phyloP scores from a whole-genome alignment of 2,797 vertebrate species.

The Sphaeramia orbicularis region DNA sequence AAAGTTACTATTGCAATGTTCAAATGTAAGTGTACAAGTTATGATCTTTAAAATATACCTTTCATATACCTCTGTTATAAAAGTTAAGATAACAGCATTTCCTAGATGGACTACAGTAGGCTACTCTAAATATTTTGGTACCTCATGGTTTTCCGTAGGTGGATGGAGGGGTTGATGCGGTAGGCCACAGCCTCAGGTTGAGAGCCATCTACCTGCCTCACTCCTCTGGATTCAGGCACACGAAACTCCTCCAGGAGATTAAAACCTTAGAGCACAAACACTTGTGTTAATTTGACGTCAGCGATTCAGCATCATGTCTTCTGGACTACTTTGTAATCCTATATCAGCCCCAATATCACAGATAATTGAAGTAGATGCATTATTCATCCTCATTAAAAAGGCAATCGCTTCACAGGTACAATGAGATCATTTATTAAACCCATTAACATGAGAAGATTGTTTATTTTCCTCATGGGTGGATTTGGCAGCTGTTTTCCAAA shows the following conservation, averaged over 20 bases:
- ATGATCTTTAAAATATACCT: too few species aligned
- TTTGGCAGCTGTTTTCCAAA: slow-evolving; percentile 33
- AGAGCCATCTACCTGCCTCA: slow-evolving; percentile 78
- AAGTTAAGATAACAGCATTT: too few species aligned
- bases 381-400: slow-evolving; percentile 33
- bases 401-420: slow-evolving; percentile 18
- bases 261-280: slow-evolving; percentile 74
- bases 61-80: too few species aligned
- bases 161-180: slow-evolving; percentile 78
- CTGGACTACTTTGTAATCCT: slow-evolving; percentile 30
- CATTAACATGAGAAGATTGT: slow-evolving; percentile 5
- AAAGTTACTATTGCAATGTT: too few species aligned
- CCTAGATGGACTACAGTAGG: too few species aligned
- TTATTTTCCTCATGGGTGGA: slow-evolving; percentile 32
- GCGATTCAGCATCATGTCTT: slow-evolving; percentile 16
- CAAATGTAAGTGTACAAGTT: too few species aligned
- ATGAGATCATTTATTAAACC: slow-evolving; percentile 44
- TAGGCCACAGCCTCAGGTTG: slow-evolving; percentile 78
- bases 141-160: slow-evolving; percentile 81
- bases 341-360: slow-evolving; percentile 23
- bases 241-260: slow-evolving; percentile 85
- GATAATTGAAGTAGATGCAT: slow-evolving; percentile 21
- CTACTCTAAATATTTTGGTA: slow-evolving; percentile 47
- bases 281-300: slow-evolving; percentile 38
- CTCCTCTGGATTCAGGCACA: slow-evolving; percentile 74